Evolutionary conservation across 2,888 invertebrate genomes (phyloP).

Genomic region (Apodemia mormo): DNA sequence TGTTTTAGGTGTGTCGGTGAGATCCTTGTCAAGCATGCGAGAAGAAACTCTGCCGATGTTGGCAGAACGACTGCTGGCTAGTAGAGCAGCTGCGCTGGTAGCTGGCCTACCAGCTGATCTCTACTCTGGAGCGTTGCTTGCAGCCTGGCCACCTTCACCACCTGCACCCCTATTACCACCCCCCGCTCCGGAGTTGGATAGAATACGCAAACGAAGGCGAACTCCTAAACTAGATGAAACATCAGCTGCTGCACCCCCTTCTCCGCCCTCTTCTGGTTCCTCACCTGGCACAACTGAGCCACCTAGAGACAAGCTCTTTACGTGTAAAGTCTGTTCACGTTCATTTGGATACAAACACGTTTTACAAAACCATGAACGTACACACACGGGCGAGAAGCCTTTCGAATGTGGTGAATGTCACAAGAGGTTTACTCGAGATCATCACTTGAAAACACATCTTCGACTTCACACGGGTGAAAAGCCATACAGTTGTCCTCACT

Average conservation of each 20-base stretch:
- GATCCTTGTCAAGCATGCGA: slow-evolving; percentile 75
- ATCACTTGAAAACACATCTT: slow-evolving; percentile 96
- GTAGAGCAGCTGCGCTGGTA: slow-evolving; percentile 74
- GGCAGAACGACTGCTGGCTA: slow-evolving; percentile 79
- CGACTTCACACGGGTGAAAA: slow-evolving; percentile 96
- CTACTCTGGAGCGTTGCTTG: slow-evolving; percentile 83
- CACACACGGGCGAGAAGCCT: slow-evolving; percentile 97
- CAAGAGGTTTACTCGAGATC: slow-evolving; percentile 95
- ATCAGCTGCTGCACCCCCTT: slow-evolving; percentile 57
- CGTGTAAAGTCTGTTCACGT: slow-evolving; percentile 92
- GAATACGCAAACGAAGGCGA: slow-evolving; percentile 72
- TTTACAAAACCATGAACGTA: slow-evolving; percentile 95
- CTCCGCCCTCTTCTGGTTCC: slow-evolving; percentile 75
- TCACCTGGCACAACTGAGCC: slow-evolving; percentile 75
- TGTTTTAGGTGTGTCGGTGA: slow-evolving; percentile 73
- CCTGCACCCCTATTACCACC: slow-evolving; percentile 80
- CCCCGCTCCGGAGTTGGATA: slow-evolving; percentile 68
- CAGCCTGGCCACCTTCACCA: slow-evolving; percentile 80
- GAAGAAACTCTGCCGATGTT: slow-evolving; percentile 75
- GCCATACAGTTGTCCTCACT: slow-evolving; percentile 95
- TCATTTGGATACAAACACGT: slow-evolving; percentile 97
- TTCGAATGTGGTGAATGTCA: slow-evolving; percentile 96
- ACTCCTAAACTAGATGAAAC: slow-evolving; percentile 72
- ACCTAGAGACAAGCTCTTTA: slow-evolving; percentile 91
- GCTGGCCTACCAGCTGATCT: slow-evolving; percentile 83